Evolutionary conservation across 1,140 invertebrate genomes (phyloP), one percentile per base, ranked within the genome.

Genomic region (Drosophila athabasca): DNA sequence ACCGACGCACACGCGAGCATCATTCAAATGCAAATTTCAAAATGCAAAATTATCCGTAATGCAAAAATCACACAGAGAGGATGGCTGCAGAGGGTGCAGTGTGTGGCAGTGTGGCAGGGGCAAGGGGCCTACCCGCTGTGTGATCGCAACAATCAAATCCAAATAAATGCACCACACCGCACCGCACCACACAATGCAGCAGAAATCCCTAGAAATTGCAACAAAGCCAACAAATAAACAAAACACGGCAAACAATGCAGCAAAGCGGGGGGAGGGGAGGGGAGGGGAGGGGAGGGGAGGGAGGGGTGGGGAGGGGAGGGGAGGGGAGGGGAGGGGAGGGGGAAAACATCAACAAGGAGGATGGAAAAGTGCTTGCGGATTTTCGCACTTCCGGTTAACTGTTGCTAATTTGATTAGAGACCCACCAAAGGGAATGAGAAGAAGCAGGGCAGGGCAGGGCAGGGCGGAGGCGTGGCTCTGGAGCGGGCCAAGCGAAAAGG

Each of bases 371-470:
- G 62, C 50, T 69, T 54, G 66, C 35, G 62, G 67, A 73, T 85
- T 85, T 82, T 80, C 67, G 68, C 81, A 85, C 82, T 81, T 85
- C 81, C 81, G 78, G 66, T 79, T 79, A 87, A 79, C 83, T 78
- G 83, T 87, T 82, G 75, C 82, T 87, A 87, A 87, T 87, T 87
- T 87, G 82, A 87, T 87, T 87, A 87, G 82, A 85, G 83, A 87
- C 45, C 48, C 62, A 41, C 24, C 57, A 19, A 35, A 44, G 35
- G 58, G n/a, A 26, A 39, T 19, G 17, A 19, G 17, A 1, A 26
- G 35, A 49, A 26, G 58, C 11, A 19, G 39, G 31, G 22, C 41
- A 41, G 17, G 2, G 35, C 26, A 8, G 43, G 6, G 9, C 17
- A 22, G n/a, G 15, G 19, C 26, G 2, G 41, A 39, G 51, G 53